Evolutionary conservation across 2,888 invertebrate genomes (phyloP).

Genomic region (Yponomeuta plumbellus): DNA sequence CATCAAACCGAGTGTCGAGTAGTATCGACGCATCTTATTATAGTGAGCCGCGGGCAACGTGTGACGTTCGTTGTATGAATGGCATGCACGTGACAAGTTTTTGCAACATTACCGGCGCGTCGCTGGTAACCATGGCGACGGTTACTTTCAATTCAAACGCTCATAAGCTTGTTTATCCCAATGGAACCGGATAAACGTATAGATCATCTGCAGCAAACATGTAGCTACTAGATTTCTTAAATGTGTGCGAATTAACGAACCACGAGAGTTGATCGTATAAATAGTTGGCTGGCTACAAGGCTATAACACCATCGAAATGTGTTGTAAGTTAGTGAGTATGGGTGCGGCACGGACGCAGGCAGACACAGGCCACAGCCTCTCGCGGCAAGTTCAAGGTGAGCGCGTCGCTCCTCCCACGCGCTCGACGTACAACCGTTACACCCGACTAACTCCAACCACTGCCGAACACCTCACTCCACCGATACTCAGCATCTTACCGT

Average conservation of each 20-base stretch:
- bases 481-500: slow-evolving; percentile 6
- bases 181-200: slow-evolving; percentile 2
- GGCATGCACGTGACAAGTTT: slow-evolving; percentile 52
- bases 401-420: slow-evolving; percentile 71
- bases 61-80: slow-evolving; percentile 41
- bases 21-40: slow-evolving; percentile 17
- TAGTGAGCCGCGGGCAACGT: slow-evolving; percentile 37
- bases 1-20: background rate
- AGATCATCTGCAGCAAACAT: background rate
- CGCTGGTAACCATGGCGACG: background rate
- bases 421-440: slow-evolving; percentile 66
- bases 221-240: background rate
- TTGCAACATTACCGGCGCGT: slow-evolving; percentile 22
- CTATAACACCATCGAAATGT: slow-evolving; percentile 1
- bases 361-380: slow-evolving; percentile 31
- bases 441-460: slow-evolving; percentile 8
- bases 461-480: background rate
- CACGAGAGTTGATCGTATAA: background rate
- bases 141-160: slow-evolving; percentile 11
- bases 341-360: slow-evolving; percentile 29
- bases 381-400: slow-evolving; percentile 76
- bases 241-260: background rate
- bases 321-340: slow-evolving; percentile 3
- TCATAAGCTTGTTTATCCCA: slow-evolving; percentile 9
- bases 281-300: background rate